A percentile compares a stretch with the other conserved stretches of the same genome.
Evolutionary conservation across 2,113 vertebrate genomes (phyloP).

Genomic region (Pitta sordida): DNA sequence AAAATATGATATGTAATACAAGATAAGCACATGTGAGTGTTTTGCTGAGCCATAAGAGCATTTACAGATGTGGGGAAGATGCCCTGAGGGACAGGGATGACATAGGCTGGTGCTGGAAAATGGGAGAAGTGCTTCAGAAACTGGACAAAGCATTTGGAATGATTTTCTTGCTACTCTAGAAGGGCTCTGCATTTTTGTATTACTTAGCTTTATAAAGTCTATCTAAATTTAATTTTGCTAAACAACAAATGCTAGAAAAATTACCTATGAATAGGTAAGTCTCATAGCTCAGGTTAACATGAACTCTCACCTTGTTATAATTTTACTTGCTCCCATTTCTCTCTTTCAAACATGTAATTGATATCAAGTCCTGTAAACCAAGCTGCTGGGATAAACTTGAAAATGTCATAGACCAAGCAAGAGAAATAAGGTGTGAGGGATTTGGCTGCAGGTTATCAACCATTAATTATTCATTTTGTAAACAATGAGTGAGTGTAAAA

Average conservation of each 20-base stretch:
- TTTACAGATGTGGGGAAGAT: background rate
- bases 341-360: slow-evolving; percentile 35
- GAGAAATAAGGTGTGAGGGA: slow-evolving; percentile 23
- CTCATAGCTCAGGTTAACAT: background rate
- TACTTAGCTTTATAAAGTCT: background rate
- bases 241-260: background rate
- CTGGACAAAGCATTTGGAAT: background rate
- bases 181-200: background rate
- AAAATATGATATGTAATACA: background rate
- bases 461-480: slow-evolving; percentile 71
- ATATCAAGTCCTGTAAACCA: slow-evolving; percentile 50
- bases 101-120: background rate
- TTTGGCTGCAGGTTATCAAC: slow-evolving; percentile 49
- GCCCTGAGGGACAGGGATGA: background rate
- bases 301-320: slow-evolving; percentile 3
- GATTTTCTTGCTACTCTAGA: background rate
- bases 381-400: slow-evolving; percentile 45
- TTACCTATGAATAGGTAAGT: background rate
- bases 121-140: background rate
- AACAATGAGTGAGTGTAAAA: slow-evolving; percentile 61
- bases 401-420: slow-evolving; percentile 36
- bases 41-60: background rate
- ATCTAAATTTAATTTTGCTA: background rate
- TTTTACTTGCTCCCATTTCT: slow-evolving; percentile 26
- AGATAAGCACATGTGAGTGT: background rate